Percentiles rank a stretch among this genome's conserved stretches.
Conservation (phyloP, 2,797 vertebrate genomes). For the Phrynocephalus forsythii region DNA sequence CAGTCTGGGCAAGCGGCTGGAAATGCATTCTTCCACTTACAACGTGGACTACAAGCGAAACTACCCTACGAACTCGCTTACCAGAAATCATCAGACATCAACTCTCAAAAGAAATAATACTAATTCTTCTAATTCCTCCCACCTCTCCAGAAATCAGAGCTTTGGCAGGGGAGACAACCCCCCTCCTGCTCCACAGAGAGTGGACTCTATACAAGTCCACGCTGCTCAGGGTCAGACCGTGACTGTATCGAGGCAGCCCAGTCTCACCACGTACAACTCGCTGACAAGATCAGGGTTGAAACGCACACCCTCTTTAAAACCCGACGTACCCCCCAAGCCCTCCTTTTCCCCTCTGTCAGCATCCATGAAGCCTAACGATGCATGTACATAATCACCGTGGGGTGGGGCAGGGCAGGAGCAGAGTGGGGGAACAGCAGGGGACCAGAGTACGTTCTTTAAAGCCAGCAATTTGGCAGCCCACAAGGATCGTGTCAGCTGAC, state of each 20-base stretch:
- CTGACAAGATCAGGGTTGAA: constrained; percentile 92
- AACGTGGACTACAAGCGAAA: constrained; percentile 86
- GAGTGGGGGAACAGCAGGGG: constrained; percentile 73
- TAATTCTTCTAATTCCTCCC: constrained; percentile 98
- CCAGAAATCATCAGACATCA: constrained; percentile 82
- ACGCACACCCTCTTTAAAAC: constrained; percentile 89
- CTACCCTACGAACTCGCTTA: constrained; percentile 87
- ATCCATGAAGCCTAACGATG: constrained; percentile 93
- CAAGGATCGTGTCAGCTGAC: constrained; percentile 81
- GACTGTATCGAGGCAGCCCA: constrained; percentile 91
- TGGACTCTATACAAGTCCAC: constrained; percentile 98
- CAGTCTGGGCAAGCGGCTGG: constrained; percentile 93
- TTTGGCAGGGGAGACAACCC: constrained; percentile 93
- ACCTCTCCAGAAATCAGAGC: constrained; percentile 95
- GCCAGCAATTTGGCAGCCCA: constrained; percentile 84
- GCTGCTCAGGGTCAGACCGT: constrained; percentile 83
- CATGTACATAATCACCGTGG: constrained; percentile 91
- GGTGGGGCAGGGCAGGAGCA: constrained; percentile 33
- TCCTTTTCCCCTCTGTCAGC: constrained; percentile 90
- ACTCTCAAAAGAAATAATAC: constrained; percentile 94
- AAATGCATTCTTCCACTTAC: constrained; percentile 92
- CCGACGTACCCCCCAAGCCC: constrained; percentile 97
- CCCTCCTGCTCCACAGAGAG: constrained; percentile 93
- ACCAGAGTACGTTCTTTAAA: constrained; percentile 80
- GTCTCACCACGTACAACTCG: constrained; percentile 91